These are phyloP conservation scores for Rhipidura dahli DNA, from an alignment of 2,113 vertebrate genomes.

Conservation along the genomic window DNA sequence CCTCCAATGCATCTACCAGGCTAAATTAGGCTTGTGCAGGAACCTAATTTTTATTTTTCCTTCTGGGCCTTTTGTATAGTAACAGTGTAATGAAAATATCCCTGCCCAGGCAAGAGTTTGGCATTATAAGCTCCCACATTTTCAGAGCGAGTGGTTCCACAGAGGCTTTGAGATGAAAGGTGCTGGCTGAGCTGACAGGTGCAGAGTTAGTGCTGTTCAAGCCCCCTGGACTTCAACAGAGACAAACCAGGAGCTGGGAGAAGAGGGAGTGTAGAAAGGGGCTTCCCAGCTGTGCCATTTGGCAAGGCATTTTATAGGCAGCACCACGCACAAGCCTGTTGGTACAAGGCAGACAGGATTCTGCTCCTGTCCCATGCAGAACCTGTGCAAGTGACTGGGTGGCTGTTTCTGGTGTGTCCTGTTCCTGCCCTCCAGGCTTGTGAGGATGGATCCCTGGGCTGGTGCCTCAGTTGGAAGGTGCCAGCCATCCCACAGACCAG, in stretches of 20 bases:
- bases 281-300: background rate
- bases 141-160: background rate
- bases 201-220: background rate
- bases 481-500: fast-evolving
- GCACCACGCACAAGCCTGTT: fast-evolving
- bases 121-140: background rate
- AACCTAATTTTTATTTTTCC: background rate
- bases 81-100: background rate
- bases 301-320: background rate
- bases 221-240: background rate
- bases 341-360: background rate
- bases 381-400: background rate
- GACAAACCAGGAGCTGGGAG: fast-evolving
- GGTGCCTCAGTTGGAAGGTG: background rate
- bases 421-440: background rate
- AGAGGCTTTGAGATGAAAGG: background rate
- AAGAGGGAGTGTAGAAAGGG: background rate
- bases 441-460: background rate
- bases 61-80: background rate
- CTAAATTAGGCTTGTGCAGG: background rate
- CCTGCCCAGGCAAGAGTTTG: background rate
- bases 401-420: background rate
- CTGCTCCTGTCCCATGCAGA: background rate
- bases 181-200: background rate
- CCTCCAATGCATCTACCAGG: fast-evolving